Percentiles rank a stretch among this genome's conserved stretches.
phyloP scores from a whole-genome alignment of 1,140 invertebrate species.

The Macrotrachela quadricornifera region DNA sequence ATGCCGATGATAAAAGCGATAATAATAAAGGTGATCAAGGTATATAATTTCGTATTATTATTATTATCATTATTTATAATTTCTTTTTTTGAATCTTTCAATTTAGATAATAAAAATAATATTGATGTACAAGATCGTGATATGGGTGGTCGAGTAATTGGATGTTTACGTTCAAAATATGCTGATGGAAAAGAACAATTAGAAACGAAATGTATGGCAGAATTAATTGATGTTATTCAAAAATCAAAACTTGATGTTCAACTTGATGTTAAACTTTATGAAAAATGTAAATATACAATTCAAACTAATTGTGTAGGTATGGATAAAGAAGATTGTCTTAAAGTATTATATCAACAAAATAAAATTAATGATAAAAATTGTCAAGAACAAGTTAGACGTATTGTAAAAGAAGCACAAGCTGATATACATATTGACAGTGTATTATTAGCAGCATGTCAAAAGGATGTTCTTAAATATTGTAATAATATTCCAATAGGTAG shows the following conservation, averaged over 20 bases:
- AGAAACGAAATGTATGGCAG: conserved; percentile 43
- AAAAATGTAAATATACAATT: too few relatives aligned
- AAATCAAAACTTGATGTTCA: neutral
- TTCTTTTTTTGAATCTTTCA: too few relatives aligned
- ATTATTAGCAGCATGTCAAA: conserved; percentile 32
- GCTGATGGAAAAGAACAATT: neutral
- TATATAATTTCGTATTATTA: too few relatives aligned
- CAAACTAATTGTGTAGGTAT: too few relatives aligned
- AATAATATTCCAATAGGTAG: conserved; percentile 55
- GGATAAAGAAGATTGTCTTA: neutral
- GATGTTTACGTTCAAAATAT: too few relatives aligned
- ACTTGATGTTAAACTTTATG: neutral
- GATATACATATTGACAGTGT: conserved; percentile 39
- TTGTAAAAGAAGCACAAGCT: conserved; percentile 34
- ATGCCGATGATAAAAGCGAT: too few relatives aligned
- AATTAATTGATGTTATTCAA: conserved; percentile 14
- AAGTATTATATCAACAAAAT: neutral
- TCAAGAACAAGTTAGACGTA: conserved; percentile 38
- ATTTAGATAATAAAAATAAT: too few relatives aligned
- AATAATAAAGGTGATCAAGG: too few relatives aligned
- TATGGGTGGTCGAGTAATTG: too few relatives aligned
- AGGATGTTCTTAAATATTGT: conserved; percentile 53
- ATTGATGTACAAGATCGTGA: too few relatives aligned
- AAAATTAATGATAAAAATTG: neutral
- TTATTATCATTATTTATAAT: too few relatives aligned